A percentile compares a stretch with the other conserved stretches of the same genome.
These are phyloP conservation scores for Macrobrachium rosenbergii DNA, from an alignment of 1,140 invertebrate species.

Conservation along the genomic window DNA sequence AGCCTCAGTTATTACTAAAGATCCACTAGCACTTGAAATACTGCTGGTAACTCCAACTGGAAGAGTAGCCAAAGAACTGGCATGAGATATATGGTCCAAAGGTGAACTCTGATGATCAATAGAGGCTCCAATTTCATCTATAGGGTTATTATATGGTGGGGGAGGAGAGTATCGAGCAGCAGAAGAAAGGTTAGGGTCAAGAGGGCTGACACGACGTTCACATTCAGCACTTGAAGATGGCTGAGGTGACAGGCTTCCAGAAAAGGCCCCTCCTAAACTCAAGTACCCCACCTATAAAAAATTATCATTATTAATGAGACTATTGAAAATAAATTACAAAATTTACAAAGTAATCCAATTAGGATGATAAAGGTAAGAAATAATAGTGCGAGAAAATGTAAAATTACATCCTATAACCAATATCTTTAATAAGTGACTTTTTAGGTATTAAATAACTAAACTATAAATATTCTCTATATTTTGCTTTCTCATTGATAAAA, in stretches of 20 bases:
- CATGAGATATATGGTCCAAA: constrained; percentile 47
- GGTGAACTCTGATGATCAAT: constrained; percentile 49
- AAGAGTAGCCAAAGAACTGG: constrained; percentile 32
- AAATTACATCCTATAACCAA: no score
- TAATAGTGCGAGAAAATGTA: no score
- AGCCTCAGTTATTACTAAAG: constrained; percentile 18
- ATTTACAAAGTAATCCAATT: no score
- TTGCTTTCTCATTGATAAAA: no score
- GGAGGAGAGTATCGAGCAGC: constrained; percentile 55
- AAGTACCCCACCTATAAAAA: constrained; percentile 42
- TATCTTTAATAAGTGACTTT: no score
- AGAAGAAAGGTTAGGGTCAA: constrained; percentile 52
- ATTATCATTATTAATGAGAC: no score
- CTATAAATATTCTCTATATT: no score
- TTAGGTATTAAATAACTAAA: no score
- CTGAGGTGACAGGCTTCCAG: constrained; percentile 50
- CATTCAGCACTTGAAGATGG: constrained; percentile 54
- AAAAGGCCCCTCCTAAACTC: constrained; percentile 10
- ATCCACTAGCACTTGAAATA: constrained; percentile 36
- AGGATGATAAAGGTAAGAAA: no score
- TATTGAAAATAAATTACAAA: no score
- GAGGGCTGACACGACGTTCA: constrained; percentile 47
- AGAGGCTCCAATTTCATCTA: constrained; percentile 38
- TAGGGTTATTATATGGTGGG: constrained; percentile 41
- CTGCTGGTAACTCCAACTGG: constrained; percentile 52